phyloP scores from a whole-genome alignment of 2,888 invertebrate genomes.

The Andrena bicolor region DNA sequence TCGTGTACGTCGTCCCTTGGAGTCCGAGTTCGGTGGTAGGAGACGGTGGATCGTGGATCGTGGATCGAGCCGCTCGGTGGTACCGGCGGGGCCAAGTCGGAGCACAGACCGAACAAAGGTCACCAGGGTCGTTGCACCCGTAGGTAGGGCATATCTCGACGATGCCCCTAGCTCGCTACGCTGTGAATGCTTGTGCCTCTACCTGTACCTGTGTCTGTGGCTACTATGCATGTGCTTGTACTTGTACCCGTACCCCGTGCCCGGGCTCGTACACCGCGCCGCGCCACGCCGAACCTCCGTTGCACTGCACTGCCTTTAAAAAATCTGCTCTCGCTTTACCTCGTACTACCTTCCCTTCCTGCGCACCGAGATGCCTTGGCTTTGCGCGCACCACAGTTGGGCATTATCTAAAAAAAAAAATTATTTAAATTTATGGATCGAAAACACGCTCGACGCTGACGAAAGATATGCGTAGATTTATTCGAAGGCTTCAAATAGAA shows the following conservation, averaged over 20 bases:
- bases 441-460: too few relatives aligned
- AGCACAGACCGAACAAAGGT: constrained; percentile 84
- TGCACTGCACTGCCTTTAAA: constrained; percentile 26
- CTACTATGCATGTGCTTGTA: constrained; percentile 3
- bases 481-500: too few relatives aligned
- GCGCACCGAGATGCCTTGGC: neutral
- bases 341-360: constrained; percentile 13
- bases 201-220: constrained; percentile 4
- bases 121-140: constrained; percentile 84
- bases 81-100: constrained; percentile 78
- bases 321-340: constrained; percentile 12
- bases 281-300: constrained; percentile 35
- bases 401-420: too few relatives aligned
- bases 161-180: constrained; percentile 71
- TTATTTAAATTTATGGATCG: too few relatives aligned
- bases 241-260: constrained; percentile 23
- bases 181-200: constrained; percentile 39
- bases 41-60: constrained; percentile 59
- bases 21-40: constrained; percentile 54
- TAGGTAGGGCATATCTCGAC: constrained; percentile 82
- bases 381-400: constrained; percentile 12
- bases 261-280: constrained; percentile 23
- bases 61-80: constrained; percentile 63
- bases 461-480: too few relatives aligned
- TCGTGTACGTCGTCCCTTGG: constrained; percentile 59